Evolutionary conservation across 2,888 invertebrate species (phyloP), one percentile per base, ranked within the genome.

Genomic region (Tetropium fuscum): DNA sequence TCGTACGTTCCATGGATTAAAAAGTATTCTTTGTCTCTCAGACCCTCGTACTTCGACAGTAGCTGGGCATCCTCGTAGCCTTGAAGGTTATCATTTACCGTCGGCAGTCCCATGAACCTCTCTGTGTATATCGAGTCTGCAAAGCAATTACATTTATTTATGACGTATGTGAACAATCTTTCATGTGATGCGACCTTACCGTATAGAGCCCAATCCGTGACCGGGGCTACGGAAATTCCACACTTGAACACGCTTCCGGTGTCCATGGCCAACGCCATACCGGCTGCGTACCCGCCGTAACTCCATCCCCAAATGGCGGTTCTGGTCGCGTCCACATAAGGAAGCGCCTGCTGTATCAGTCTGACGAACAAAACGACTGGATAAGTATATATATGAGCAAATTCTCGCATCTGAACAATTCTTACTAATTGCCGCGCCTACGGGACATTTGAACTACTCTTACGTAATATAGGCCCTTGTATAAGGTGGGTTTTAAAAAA

Each of bases 231-330:
- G 2, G 97, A 92, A 53, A 95, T 91, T 0, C 95, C 98, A 79
- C 98, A 98, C 70, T 93, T 90, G 84, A 97, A 97, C 19, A 93
- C 88, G 40, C 86, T 83, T 0, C 86, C 84, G 0, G 82, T 82
- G 66, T 96, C 95, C 38, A 87, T 87, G 0, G 94, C 95, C 61
- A 98, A 84, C 1, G 92, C 93, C 84, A 95, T 90, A 2, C 93
- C 93, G 1, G 97, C 88, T 0, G 95, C 93, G 81, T 95, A 98
- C 1, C 98, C 98, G 8, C 98, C 98, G 81, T 98, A 98, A 72
- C 97, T 97, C 98, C 97, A 98, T 53, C 98, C 98, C 97, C 97
- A 98, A 74, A 98, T 96, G 41, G 94, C 97, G 0, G 94, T 92
- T 71, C 91, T 89, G 47, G 87, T 86, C 2, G 84, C 81, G 82